These are phyloP conservation scores for Cyclura pinguis DNA, from an alignment of 2,797 vertebrate genomes.

Conservation along the genomic window DNA sequence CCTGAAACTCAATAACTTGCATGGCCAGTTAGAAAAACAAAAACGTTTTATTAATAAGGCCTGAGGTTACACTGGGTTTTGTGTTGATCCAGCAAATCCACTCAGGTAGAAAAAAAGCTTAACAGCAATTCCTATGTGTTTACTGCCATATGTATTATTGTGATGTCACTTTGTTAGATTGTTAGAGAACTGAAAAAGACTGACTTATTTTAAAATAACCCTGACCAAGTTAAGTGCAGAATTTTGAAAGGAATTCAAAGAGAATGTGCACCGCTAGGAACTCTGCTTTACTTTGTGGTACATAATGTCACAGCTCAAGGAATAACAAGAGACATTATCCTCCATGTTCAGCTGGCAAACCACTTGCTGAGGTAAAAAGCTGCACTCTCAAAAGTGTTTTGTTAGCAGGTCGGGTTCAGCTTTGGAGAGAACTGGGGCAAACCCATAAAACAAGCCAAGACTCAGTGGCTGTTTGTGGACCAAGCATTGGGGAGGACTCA, in stretches of 20 bases:
- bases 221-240: not conserved
- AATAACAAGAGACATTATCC: not conserved
- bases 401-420: not conserved
- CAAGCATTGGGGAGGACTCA: too few species aligned
- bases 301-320: not conserved
- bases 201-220: not conserved
- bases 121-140: slow-evolving; percentile 3
- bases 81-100: slow-evolving; percentile 33
- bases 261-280: slow-evolving; percentile 3
- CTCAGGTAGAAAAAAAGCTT: slow-evolving; percentile 23
- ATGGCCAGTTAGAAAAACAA: slow-evolving; percentile 11
- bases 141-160: slow-evolving; percentile 6
- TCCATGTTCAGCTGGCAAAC: not conserved
- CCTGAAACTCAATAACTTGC: slow-evolving; percentile 2
- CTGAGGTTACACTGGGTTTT: slow-evolving; percentile 14
- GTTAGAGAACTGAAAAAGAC: slow-evolving; percentile 34
- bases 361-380: slow-evolving; percentile 3
- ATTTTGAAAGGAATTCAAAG: slow-evolving; percentile 34
- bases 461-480: not conserved
- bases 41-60: slow-evolving; percentile 36
- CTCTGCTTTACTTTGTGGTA: not conserved
- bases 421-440: not conserved
- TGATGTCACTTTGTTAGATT: slow-evolving; percentile 18
- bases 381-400: not conserved
- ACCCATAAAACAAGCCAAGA: not conserved